Conservation (phyloP, 92 coral and sea anemone species). For the Montipora capitata region DNA sequence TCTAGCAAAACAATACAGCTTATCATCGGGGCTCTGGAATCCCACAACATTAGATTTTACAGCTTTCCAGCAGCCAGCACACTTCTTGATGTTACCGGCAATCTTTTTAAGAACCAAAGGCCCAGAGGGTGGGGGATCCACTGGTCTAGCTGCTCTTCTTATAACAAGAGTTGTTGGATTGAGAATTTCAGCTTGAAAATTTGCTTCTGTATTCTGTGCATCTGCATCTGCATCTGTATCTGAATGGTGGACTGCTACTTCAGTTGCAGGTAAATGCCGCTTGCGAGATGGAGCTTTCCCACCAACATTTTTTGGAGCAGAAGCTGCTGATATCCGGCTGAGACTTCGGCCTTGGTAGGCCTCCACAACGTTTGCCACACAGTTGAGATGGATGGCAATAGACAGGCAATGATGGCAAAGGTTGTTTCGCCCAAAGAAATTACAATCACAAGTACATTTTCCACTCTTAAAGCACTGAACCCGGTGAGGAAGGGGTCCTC, state of each 20-base stretch:
- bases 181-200: constrained; percentile 21
- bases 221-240: not conserved
- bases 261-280: constrained; percentile 7
- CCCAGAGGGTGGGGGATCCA: constrained; percentile 35
- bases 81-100: constrained; percentile 42
- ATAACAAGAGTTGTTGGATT: constrained; percentile 49
- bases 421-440: too few species aligned
- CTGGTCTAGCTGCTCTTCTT: constrained; percentile 22
- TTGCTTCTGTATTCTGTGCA: not conserved
- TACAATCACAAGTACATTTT: too few species aligned
- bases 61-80: constrained; percentile 44
- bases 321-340: constrained; percentile 28
- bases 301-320: constrained; percentile 48
- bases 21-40: constrained; percentile 28
- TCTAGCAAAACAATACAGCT: constrained; percentile 39
- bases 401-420: too few species aligned
- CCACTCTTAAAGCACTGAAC: too few species aligned
- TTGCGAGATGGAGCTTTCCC: constrained; percentile 31
- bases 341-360: constrained; percentile 52
- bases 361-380: constrained; percentile 25
- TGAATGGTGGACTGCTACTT: not conserved
- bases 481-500: too few species aligned
- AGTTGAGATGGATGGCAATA: not conserved
- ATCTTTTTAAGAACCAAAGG: constrained; percentile 36
- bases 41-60: constrained; percentile 41